These are phyloP conservation scores for Gymnoscopelus microlampas DNA, from an alignment of 2,797 vertebrate genomes.

Conservation along the genomic window DNA sequence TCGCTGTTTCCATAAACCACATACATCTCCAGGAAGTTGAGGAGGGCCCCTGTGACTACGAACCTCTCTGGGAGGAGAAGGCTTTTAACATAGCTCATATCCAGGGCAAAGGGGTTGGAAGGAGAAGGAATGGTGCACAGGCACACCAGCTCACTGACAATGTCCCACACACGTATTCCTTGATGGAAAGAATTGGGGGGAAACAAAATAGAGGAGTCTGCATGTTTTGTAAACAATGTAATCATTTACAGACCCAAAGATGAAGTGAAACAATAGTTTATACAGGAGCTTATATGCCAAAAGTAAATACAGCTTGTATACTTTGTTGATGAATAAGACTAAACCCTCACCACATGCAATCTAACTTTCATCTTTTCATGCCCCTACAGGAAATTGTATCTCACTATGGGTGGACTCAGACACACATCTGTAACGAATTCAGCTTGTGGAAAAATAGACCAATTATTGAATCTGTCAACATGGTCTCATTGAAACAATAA, in stretches of 20 bases:
- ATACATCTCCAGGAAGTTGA: conserved; percentile 82
- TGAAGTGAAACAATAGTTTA: no score
- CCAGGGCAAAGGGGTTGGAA: conserved; percentile 82
- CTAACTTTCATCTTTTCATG: background rate
- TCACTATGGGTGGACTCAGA: conserved; percentile 4
- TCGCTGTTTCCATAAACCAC: conserved; percentile 77
- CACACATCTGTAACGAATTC: conserved; percentile 63
- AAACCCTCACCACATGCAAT: conserved; percentile 18
- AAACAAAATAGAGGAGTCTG: background rate
- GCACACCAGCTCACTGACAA: conserved; percentile 81
- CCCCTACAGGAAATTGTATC: background rate
- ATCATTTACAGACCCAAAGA: background rate
- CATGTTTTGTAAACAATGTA: no score
- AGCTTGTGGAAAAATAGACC: conserved; percentile 60
- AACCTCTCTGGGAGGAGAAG: conserved; percentile 79
- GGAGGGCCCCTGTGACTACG: conserved; percentile 79
- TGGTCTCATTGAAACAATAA: conserved; percentile 49
- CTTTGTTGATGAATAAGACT: conserved; percentile 7
- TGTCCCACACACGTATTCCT: conserved; percentile 81
- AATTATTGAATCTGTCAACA: conserved; percentile 60
- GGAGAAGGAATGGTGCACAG: conserved; percentile 84
- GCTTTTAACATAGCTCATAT: conserved; percentile 78
- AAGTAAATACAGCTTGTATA: conserved; percentile 33
- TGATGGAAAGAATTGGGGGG: background rate
- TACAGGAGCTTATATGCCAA: background rate